Evolutionary conservation across 2,888 invertebrate species (phyloP).

Genomic region (Drosophila infuscata): DNA sequence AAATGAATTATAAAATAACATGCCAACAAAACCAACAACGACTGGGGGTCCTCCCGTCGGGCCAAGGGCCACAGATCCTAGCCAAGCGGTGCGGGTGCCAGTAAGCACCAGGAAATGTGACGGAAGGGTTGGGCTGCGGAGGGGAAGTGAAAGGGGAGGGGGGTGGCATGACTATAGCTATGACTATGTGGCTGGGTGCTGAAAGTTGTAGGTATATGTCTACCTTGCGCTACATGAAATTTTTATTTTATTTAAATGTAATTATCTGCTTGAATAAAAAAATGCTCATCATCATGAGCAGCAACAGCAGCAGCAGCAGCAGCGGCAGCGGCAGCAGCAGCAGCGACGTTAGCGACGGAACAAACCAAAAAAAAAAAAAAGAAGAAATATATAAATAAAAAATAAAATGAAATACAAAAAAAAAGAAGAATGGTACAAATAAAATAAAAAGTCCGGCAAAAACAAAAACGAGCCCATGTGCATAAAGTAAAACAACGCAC

Average conservation of each 20-base stretch:
- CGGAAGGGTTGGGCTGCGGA: too few species aligned
- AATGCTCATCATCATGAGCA: constrained; percentile 80
- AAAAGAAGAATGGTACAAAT: constrained; percentile 19
- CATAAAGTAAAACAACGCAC: constrained; percentile 60
- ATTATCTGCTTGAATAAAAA: constrained; percentile 84
- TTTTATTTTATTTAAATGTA: constrained; percentile 85
- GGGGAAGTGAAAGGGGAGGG: too few species aligned
- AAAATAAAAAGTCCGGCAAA: constrained; percentile 26
- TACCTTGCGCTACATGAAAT: constrained; percentile 79
- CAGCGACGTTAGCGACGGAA: constrained; percentile 28
- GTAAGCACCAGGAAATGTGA: not conserved
- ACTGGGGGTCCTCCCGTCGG: constrained; percentile 9
- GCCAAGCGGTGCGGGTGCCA: constrained; percentile 16
- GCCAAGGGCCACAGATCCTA: constrained; percentile 34
- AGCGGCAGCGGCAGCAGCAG: constrained; percentile 19
- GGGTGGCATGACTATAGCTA: constrained; percentile 12
- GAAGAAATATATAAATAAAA: constrained; percentile 25
- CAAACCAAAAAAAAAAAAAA: constrained; percentile 17
- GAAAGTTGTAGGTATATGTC: constrained; percentile 20
- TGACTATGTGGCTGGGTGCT: constrained; percentile 9
- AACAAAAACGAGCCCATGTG: constrained; percentile 46
- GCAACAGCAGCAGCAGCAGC: constrained; percentile 11
- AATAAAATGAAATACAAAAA: constrained; percentile 23
- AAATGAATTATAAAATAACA: constrained; percentile 81
- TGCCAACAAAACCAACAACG: constrained; percentile 71